Conservation (phyloP, 2,113 vertebrate genomes). For the Nicator chloris region DNA sequence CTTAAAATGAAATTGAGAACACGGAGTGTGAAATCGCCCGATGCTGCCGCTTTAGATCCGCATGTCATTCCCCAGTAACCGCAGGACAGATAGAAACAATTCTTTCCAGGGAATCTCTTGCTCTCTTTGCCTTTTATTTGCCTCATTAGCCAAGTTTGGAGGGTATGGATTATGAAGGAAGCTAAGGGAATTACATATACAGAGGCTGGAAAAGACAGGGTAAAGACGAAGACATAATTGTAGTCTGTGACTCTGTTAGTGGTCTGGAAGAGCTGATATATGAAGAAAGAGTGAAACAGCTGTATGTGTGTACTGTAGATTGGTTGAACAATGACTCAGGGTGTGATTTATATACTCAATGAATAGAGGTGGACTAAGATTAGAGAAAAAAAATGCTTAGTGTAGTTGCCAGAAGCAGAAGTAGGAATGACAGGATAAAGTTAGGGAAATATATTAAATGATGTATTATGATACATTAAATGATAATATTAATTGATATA, state of each 20-base stretch:
- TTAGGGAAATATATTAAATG: neutral
- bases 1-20: constrained; percentile 60
- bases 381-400: neutral
- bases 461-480: neutral
- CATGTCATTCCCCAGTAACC: neutral
- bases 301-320: neutral
- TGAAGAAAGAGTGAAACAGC: neutral
- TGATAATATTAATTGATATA: neutral
- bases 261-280: neutral
- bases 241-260: neutral
- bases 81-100: neutral
- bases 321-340: neutral
- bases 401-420: neutral
- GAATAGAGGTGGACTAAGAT: neutral
- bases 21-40: constrained; percentile 33
- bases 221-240: neutral
- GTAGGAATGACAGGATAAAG: neutral
- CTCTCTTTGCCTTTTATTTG: constrained; percentile 30
- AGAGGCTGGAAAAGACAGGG: neutral
- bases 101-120: constrained; percentile 33
- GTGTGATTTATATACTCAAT: neutral
- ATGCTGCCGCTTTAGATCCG: neutral
- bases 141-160: constrained; percentile 35
- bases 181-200: neutral
- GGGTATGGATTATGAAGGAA: constrained; percentile 3